Base-by-base conservation (phyloP, 2,888 invertebrate species). In the Adela reaumurella region DNA sequence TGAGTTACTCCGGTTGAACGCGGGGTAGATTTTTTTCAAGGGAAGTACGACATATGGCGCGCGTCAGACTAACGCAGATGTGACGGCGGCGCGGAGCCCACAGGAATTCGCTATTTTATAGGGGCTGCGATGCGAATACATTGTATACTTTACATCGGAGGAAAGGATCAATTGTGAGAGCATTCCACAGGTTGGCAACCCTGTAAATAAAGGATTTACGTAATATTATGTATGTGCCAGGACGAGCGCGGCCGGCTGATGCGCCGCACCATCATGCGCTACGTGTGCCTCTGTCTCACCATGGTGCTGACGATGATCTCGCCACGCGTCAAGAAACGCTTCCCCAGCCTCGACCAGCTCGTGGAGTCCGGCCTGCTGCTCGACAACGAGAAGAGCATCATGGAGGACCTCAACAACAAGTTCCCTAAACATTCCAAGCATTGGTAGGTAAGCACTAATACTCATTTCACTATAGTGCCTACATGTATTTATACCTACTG, bases 391-490 rank as follows among this genome's bases (percentile, higher is more conserved):
- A 85, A 87, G 58, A 73, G 74, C 42, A 92, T 94, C 54, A 86
- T 94, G 53, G 85, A 88, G 49, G 85, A 88, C 59, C 76, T 94
- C 59, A 90, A 93, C 64, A 71, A 81, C 44, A 90, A 91, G 62
- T 92, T 91, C 62, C 92, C 92, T 0, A 86, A 90, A 51, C 90
- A 91, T 50, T 88, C 92, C 11, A 94, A 94, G 62, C 93, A 93
- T 68, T 94, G 93, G 93, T 83, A 68, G n/a, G n/a, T n/a, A n/a
- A n/a, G n/a, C n/a, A n/a, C n/a, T n/a, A n/a, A n/a, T n/a, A n/a
- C n/a, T n/a, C n/a, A n/a, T n/a, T n/a, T n/a, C n/a, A n/a, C n/a
- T n/a, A n/a, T n/a, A n/a, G n/a, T n/a, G n/a, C n/a, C n/a, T n/a
- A n/a, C n/a, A n/a, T n/a, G n/a, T n/a, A n/a, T n/a, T n/a, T n/a